These are phyloP conservation scores for Vanessa tameamea DNA, from an alignment of 1,140 invertebrate genomes.

Conservation along the genomic window DNA sequence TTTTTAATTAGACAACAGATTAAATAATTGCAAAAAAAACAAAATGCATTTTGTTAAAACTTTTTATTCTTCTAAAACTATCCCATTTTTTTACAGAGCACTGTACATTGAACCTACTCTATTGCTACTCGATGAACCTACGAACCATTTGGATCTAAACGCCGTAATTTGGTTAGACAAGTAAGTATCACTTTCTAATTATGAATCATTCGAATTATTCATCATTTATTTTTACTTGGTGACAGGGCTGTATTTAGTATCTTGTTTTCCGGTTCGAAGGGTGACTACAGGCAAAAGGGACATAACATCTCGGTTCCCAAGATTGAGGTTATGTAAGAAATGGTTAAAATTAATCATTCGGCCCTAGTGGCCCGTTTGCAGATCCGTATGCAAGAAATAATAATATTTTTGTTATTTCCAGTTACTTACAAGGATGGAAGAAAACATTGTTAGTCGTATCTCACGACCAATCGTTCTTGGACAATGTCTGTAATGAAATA, in stretches of 20 bases:
- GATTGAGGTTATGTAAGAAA: too few species aligned
- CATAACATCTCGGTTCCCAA: too few species aligned
- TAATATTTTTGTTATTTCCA: constrained; percentile 50
- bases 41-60: too few species aligned
- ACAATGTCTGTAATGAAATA: constrained; percentile 99
- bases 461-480: constrained; percentile 99
- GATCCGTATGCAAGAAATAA: not conserved
- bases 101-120: constrained; percentile 96
- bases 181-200: constrained; percentile 79
- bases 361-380: too few species aligned
- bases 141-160: constrained; percentile 96
- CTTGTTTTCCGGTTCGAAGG: too few species aligned
- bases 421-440: constrained; percentile 98
- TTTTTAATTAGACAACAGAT: too few species aligned
- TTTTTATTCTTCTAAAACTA: not conserved
- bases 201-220: not conserved
- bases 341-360: too few species aligned
- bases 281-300: not conserved
- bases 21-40: too few species aligned
- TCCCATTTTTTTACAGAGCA: constrained; percentile 80
- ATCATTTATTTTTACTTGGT: not conserved
- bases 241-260: too few species aligned
- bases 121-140: constrained; percentile 97
- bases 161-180: constrained; percentile 99
- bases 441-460: constrained; percentile 98